A percentile compares a stretch with the other conserved stretches of the same genome.
Conservation (phyloP, 92 coral and sea anemone genomes). For the Porites cylindrica region DNA sequence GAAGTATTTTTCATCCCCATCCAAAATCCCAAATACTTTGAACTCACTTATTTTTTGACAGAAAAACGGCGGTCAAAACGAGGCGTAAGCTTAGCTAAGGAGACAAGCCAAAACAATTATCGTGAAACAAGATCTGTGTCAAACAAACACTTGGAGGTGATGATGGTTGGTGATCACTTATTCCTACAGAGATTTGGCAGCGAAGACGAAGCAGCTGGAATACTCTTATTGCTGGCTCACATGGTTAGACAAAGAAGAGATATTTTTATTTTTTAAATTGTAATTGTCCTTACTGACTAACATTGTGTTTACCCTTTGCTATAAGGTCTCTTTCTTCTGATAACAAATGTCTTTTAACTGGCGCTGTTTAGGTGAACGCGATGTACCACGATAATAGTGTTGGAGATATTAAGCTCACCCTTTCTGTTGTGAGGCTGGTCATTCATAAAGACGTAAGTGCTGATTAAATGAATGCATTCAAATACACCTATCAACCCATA, state of each 20-base stretch:
- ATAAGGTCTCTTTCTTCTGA: no score
- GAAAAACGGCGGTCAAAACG: conserved; percentile 16
- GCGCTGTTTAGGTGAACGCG: conserved; percentile 57
- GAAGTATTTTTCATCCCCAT: no score
- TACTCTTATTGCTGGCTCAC: conserved; percentile 63
- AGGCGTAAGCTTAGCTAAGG: background rate
- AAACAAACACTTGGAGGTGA: conserved; percentile 66
- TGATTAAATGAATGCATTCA: background rate
- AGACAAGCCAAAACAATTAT: background rate
- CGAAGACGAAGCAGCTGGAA: conserved; percentile 24
- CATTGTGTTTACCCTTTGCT: no score
- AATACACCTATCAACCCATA: no score
- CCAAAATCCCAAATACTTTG: no score
- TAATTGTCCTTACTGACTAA: no score
- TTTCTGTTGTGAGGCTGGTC: conserved; percentile 73
- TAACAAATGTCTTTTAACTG: background rate
- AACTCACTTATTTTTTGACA: background rate
- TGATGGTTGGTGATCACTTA: conserved; percentile 63
- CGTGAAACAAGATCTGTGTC: conserved; percentile 8
- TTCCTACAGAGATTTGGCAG: conserved; percentile 2
- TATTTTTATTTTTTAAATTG: background rate
- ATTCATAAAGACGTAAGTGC: conserved; percentile 77
- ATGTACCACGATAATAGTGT: conserved; percentile 81
- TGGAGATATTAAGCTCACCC: conserved; percentile 75
- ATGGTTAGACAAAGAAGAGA: conserved; percentile 46